phyloP scores from a whole-genome alignment of 2,888 invertebrate genomes.

The Hyalella azteca region DNA sequence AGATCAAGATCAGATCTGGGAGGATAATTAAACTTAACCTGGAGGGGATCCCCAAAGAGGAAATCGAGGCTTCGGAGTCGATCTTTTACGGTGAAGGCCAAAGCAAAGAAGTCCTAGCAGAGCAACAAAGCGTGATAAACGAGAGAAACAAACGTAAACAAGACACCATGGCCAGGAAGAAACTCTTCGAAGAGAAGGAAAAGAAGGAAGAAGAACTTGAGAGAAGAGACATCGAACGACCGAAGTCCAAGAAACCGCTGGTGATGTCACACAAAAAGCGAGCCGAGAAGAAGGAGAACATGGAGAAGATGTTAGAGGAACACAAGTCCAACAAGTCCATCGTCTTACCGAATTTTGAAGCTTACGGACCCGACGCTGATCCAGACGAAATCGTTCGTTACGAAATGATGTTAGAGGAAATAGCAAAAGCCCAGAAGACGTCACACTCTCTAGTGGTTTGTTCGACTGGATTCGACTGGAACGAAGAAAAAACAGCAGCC shows the following conservation, averaged over 20 bases:
- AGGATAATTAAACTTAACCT: constrained; percentile 51
- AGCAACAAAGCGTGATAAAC: constrained; percentile 49
- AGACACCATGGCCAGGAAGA: constrained; percentile 53
- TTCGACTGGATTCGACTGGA: constrained; percentile 47
- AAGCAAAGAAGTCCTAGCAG: constrained; percentile 53
- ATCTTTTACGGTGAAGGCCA: constrained; percentile 54
- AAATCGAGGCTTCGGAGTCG: constrained; percentile 42
- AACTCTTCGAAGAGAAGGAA: constrained; percentile 49
- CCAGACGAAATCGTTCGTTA: constrained; percentile 52
- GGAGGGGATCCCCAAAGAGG: constrained; percentile 39
- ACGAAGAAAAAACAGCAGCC: constrained; percentile 45
- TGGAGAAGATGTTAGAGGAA: constrained; percentile 49
- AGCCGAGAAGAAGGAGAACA: constrained; percentile 54
- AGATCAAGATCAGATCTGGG: constrained; percentile 51
- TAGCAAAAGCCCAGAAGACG: constrained; percentile 42
- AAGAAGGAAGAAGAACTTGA: constrained; percentile 51
- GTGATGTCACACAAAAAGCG: constrained; percentile 50
- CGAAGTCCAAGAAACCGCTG: constrained; percentile 46
- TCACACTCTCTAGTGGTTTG: constrained; percentile 44
- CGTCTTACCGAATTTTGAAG: constrained; percentile 42
- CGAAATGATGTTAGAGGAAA: constrained; percentile 52
- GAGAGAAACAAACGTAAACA: constrained; percentile 52
- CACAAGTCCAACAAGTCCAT: constrained; percentile 54
- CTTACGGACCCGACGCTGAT: constrained; percentile 37
- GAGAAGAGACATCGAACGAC: constrained; percentile 44